phyloP scores from a whole-genome alignment of 64 coral and sea anemone species.

The Actinia tenebrosa region DNA sequence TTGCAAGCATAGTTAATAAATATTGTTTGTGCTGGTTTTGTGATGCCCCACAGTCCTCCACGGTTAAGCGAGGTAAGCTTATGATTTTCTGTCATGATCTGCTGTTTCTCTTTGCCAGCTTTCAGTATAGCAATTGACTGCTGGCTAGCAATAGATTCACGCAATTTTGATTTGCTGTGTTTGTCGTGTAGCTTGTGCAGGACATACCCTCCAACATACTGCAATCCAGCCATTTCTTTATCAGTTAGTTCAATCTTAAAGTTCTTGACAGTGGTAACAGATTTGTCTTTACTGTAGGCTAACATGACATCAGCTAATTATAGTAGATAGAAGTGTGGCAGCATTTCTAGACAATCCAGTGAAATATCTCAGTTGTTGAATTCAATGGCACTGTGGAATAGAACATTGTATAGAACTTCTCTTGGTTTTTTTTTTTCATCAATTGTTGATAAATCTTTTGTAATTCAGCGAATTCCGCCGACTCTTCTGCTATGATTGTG shows the following conservation, averaged over 20 bases:
- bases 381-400: conserved; percentile 22
- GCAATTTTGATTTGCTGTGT: background rate
- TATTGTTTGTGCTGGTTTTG: conserved; percentile 25
- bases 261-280: background rate
- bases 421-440: conserved; percentile 29
- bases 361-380: conserved; percentile 13
- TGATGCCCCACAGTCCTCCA: conserved; percentile 33
- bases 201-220: conserved; percentile 54
- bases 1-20: no score
- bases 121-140: conserved; percentile 21
- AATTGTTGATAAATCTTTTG: conserved; percentile 34
- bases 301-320: conserved; percentile 1
- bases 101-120: conserved; percentile 8
- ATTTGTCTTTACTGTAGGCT: conserved; percentile 16
- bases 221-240: conserved; percentile 40
- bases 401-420: conserved; percentile 40
- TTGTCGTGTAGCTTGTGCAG: conserved; percentile 43
- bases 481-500: background rate
- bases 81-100: conserved; percentile 32
- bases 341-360: conserved; percentile 18
- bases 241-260: conserved; percentile 13
- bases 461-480: background rate
- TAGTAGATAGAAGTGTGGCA: conserved; percentile 18
- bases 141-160: background rate
- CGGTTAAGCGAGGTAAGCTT: conserved; percentile 28